Conservation (phyloP, 1,140 invertebrate genomes). For the Drosophila watanabei region DNA sequence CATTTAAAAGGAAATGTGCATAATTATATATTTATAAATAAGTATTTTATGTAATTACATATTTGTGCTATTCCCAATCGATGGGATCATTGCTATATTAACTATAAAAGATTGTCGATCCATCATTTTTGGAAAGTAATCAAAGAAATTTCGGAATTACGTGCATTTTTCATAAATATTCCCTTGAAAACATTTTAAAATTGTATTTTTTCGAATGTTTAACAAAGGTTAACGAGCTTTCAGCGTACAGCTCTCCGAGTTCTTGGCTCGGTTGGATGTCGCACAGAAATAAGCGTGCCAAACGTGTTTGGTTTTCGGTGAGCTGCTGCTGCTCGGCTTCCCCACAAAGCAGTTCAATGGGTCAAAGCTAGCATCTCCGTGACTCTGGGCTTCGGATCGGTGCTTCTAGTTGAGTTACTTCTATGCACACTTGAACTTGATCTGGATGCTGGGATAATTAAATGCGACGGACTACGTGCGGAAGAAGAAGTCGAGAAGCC, state of each 20-base stretch:
- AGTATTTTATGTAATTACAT: not conserved
- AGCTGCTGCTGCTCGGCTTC: slow-evolving; percentile 41
- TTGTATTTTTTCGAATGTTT: not conserved
- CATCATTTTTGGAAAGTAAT: not conserved
- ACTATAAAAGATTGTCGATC: no score
- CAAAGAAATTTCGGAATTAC: not conserved
- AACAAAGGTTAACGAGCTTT: not conserved
- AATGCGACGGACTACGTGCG: slow-evolving; percentile 50
- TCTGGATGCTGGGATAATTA: slow-evolving; percentile 49
- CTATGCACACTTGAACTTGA: slow-evolving; percentile 66
- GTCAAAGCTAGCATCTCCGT: slow-evolving; percentile 51
- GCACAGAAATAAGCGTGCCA: slow-evolving; percentile 47
- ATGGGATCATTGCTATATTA: not conserved
- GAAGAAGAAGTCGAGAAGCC: slow-evolving; percentile 51
- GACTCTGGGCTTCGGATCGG: not conserved
- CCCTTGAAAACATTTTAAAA: not conserved
- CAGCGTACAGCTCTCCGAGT: slow-evolving; percentile 31
- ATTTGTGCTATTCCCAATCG: no score
- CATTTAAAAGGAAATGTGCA: not conserved
- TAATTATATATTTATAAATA: not conserved
- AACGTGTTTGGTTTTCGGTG: slow-evolving; percentile 23
- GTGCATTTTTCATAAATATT: not conserved
- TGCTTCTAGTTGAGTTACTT: slow-evolving; percentile 46
- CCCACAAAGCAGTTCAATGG: slow-evolving; percentile 58
- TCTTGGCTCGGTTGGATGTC: slow-evolving; percentile 15